Percentiles rank a stretch among this genome's conserved stretches.
phyloP scores from a whole-genome alignment of 2,797 vertebrate species.

The Etheostoma perlongum region DNA sequence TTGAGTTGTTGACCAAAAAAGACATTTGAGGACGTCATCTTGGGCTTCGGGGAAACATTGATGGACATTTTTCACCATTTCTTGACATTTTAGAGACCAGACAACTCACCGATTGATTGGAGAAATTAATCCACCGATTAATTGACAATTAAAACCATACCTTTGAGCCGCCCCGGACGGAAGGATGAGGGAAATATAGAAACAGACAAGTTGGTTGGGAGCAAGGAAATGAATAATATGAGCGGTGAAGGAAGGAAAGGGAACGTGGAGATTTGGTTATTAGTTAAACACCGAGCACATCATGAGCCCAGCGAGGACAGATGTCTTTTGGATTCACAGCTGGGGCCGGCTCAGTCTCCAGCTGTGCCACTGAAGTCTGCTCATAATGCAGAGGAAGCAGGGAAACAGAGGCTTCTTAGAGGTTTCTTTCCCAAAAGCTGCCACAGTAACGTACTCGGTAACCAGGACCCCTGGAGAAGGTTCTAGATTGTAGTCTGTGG shows the following conservation, averaged over 20 bases:
- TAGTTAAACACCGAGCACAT: slow-evolving; percentile 12
- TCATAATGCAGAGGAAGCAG: neutral
- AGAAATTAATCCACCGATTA: no score
- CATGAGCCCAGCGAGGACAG: slow-evolving; percentile 8
- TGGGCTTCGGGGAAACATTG: no score
- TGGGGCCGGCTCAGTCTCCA: neutral
- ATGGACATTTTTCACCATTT: no score
- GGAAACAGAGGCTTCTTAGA: neutral
- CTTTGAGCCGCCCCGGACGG: no score
- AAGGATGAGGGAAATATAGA: neutral
- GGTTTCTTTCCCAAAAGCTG: neutral
- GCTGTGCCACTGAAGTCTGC: neutral
- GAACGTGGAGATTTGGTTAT: neutral
- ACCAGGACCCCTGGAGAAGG: neutral
- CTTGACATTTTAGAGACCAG: no score
- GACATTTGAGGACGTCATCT: no score
- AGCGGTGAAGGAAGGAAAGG: neutral
- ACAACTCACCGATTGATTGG: no score
- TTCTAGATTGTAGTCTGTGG: no score
- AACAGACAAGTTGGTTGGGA: neutral
- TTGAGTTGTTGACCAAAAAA: no score
- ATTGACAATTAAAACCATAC: no score
- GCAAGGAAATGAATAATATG: neutral
- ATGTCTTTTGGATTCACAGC: slow-evolving; percentile 27
- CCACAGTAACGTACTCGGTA: neutral